phyloP scores from a whole-genome alignment of 2,888 invertebrate genomes.

The Andrena marginata region DNA sequence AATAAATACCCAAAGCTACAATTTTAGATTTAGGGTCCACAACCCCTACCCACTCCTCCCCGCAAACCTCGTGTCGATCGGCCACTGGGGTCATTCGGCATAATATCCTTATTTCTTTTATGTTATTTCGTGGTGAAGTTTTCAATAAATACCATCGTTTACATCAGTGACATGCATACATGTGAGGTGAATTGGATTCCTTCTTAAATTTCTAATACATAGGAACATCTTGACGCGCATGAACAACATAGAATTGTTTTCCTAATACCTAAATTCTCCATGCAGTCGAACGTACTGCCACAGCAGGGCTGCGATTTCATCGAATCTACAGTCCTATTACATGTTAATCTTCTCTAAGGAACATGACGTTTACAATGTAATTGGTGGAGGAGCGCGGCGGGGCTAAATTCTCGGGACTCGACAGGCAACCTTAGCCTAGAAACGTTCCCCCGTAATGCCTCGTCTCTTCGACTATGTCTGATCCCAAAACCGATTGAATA shows the following conservation, averaged over 20 bases:
- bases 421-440: conserved; percentile 40
- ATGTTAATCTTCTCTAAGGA: conserved; percentile 49
- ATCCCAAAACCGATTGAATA: conserved; percentile 1
- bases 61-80: too few species aligned
- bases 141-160: too few species aligned
- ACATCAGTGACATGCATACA: neutral
- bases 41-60: too few species aligned
- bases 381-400: conserved; percentile 9
- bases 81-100: too few species aligned
- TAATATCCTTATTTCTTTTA: too few species aligned
- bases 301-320: conserved; percentile 10
- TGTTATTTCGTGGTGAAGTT: too few species aligned
- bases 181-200: neutral
- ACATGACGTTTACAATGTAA: conserved; percentile 45
- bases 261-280: neutral
- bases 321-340: conserved; percentile 41
- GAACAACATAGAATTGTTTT: neutral
- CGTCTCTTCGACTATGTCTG: conserved; percentile 42
- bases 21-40: too few species aligned
- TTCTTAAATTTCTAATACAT: neutral
- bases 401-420: conserved; percentile 27
- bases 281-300: neutral
- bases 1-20: too few species aligned
- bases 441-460: conserved; percentile 33
- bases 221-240: neutral